Base-by-base conservation (phyloP, 2,888 invertebrate genomes). In the Drosophila neonasuta region DNA sequence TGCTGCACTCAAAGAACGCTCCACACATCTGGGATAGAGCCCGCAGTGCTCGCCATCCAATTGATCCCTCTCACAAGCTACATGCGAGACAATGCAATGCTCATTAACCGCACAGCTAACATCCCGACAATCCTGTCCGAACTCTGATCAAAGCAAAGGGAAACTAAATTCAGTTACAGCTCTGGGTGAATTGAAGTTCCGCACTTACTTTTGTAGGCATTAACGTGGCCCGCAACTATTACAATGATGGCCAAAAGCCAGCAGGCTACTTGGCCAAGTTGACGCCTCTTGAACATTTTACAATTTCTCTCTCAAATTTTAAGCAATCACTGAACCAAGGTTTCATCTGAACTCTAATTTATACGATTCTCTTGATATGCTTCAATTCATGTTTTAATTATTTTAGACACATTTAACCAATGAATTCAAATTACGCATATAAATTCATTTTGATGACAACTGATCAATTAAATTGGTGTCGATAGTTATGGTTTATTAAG, bases 111-210 rank as follows among this genome's bases (percentile, higher is more conserved):
- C 55, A 51, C 80, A 85, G 7, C 9, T 50, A 3, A 80, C 49
- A 7, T 86, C 80, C 2, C 51, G 62, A 39, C 80, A 85, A 15
- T 67, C 66, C 1, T 50, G 57, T 6, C 80, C 80, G 46, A 67
- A 77, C 44, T 65, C 80, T 80, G 29, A 13, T 9, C 49, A 34
- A 17, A 7, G 20, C 11, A 24, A 30, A 6, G 13, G 29, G 15
- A 29, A 15, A 3, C 1, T 15, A 5, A 15, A 30, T n/a, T 56
- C 10, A 15, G 11, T 11, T 30, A 5, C 20, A 10, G 11, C 0
- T 5, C 1, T 13, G 1, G n/a, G 10, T 15, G 7, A 45, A 2
- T 3, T 7, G 1, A 17, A 1, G 11, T 11, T 8, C 10, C 17
- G 7, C 13, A 68, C 80, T 74, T 66, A 80, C 80, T 77, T 8